These are phyloP conservation scores for Mormyrops boulengeri DNA, from an alignment of 2,797 vertebrate species.

Conservation along the genomic window DNA sequence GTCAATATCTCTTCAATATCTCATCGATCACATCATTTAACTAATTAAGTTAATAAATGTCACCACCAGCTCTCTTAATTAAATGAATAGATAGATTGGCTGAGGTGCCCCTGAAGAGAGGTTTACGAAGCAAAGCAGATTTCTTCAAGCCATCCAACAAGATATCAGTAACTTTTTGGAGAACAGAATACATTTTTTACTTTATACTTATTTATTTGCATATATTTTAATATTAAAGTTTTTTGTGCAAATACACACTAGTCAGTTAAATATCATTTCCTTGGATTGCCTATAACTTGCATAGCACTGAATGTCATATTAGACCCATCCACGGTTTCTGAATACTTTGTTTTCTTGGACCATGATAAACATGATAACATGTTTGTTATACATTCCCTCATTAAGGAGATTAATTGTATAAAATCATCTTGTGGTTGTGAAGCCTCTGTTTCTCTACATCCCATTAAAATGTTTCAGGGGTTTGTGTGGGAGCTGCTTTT, in stretches of 20 bases:
- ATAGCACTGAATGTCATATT: neutral
- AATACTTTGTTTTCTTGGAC: slow-evolving; percentile 11
- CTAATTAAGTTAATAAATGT: neutral
- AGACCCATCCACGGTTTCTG: slow-evolving; percentile 14
- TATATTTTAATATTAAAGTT: neutral
- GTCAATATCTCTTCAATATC: neutral
- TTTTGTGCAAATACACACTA: neutral
- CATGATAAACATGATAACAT: neutral
- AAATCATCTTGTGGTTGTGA: neutral
- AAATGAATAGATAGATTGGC: neutral
- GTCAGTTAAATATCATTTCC: neutral
- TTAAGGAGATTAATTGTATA: neutral
- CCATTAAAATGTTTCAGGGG: neutral
- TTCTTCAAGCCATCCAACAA: neutral
- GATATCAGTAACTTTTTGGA: neutral
- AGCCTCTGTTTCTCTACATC: neutral
- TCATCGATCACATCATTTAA: neutral
- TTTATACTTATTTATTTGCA: neutral
- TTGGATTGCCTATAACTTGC: neutral
- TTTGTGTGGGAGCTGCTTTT: neutral
- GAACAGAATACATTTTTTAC: neutral
- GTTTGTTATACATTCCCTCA: slow-evolving; percentile 8
- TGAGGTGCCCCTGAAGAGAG: neutral
- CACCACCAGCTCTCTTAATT: too few relatives aligned
- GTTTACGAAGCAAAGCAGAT: neutral